A percentile compares a stretch with the other conserved stretches of the same genome.
Evolutionary conservation across 2,113 vertebrate species (phyloP).

Genomic region (Mastomys natalensis): DNA sequence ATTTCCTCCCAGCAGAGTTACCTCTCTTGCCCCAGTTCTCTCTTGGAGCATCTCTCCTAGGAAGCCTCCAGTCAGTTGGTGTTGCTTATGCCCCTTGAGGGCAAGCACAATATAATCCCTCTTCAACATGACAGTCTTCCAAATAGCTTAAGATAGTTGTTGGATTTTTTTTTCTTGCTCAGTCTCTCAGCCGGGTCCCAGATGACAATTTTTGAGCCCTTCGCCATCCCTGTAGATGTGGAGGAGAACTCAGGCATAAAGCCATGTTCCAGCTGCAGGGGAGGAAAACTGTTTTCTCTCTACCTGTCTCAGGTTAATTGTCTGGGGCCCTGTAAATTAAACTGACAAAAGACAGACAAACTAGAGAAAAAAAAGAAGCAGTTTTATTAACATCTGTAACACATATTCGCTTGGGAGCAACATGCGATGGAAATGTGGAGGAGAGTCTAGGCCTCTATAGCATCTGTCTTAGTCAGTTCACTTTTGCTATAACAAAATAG

Average conservation of each 20-base stretch:
- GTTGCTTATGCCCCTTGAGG: neutral
- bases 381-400: neutral
- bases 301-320: neutral
- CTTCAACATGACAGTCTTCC: conserved; percentile 62
- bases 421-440: neutral
- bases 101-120: conserved; percentile 18
- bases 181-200: neutral
- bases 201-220: neutral
- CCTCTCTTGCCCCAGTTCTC: neutral
- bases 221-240: neutral
- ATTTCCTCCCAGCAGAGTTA: neutral
- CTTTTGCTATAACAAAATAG: neutral
- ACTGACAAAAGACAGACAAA: neutral
- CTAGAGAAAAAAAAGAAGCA: neutral
- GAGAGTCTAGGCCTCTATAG: neutral
- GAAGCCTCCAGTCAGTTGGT: conserved; percentile 6
- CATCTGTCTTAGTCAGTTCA: neutral
- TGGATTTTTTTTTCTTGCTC: neutral
- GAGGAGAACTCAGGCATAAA: neutral
- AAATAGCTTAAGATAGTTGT: conserved; percentile 15
- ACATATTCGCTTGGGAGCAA: neutral
- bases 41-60: conserved; percentile 29
- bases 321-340: neutral
- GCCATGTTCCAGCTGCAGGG: neutral
- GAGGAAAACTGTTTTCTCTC: neutral